These are phyloP conservation scores for Cyrtorhinus lividipennis DNA, from an alignment of 1,140 invertebrate genomes.

Conservation along the genomic window DNA sequence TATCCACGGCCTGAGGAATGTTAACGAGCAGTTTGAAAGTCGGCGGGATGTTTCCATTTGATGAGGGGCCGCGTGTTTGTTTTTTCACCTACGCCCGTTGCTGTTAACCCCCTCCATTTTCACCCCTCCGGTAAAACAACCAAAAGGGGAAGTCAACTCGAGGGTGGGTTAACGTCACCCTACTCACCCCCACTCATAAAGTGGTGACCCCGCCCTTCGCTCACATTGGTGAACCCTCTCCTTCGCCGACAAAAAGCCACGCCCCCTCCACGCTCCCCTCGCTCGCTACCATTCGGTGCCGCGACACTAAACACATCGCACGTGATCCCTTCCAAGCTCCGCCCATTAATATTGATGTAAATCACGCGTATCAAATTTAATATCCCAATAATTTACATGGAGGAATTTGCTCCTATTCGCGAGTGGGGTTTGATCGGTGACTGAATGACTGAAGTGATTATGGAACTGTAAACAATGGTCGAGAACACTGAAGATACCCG, in stretches of 20 bases:
- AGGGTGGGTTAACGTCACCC: not conserved
- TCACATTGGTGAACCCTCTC: not conserved
- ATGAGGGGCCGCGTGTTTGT: constrained; percentile 2
- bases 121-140: too few relatives aligned
- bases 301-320: constrained; percentile 11
- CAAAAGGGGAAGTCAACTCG: too few relatives aligned
- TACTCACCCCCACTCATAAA: not conserved
- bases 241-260: not conserved
- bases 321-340: constrained; percentile 3
- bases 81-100: not conserved
- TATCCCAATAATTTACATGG: not conserved
- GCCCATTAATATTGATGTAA: constrained; percentile 6
- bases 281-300: constrained; percentile 12
- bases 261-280: not conserved
- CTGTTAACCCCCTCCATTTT: not conserved
- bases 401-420: not conserved
- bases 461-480: not conserved
- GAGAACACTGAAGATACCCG: constrained; percentile 5
- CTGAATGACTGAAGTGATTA: not conserved
- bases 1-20: constrained; percentile 1
- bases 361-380: not conserved
- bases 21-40: constrained; percentile 4
- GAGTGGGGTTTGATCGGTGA: too few relatives aligned
- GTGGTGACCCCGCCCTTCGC: too few relatives aligned
- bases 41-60: constrained; percentile 10